phyloP scores from a whole-genome alignment of 1,140 invertebrate species.

The Pollicipes pollicipes region DNA sequence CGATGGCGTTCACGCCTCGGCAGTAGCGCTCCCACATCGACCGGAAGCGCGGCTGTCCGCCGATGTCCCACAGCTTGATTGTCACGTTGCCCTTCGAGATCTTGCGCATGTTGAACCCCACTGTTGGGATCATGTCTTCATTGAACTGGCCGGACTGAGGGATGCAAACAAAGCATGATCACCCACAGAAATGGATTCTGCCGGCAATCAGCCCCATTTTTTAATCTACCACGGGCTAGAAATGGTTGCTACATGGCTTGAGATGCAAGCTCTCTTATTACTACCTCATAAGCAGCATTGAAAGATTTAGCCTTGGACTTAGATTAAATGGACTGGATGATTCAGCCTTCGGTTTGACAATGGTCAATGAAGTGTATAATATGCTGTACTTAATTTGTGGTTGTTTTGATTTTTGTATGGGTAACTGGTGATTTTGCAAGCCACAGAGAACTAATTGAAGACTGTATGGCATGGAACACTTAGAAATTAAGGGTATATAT shows the following conservation, averaged over 20 bases:
- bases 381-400: too few species aligned
- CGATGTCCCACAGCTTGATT: slow-evolving; percentile 99
- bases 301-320: too few species aligned
- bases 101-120: slow-evolving; percentile 99
- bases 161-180: slow-evolving; percentile 19
- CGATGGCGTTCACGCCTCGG: slow-evolving; percentile 97
- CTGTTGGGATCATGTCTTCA: slow-evolving; percentile 99
- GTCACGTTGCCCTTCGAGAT: slow-evolving; percentile 99
- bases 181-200: neutral
- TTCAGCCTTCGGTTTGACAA: too few species aligned
- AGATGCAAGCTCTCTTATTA: neutral
- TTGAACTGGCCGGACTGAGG: slow-evolving; percentile 91
- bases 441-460: too few species aligned
- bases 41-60: slow-evolving; percentile 94
- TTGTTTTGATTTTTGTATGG: too few species aligned
- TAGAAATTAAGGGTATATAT: too few species aligned
- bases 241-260: too few species aligned
- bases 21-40: slow-evolving; percentile 97
- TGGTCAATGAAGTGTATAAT: too few species aligned
- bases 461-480: too few species aligned
- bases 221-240: slow-evolving; percentile 3
- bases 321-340: too few species aligned
- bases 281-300: slow-evolving; percentile 8
- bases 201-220: neutral
- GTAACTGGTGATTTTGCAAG: too few species aligned